Percentiles rank a stretch among this genome's conserved stretches.
Evolutionary conservation across 2,888 invertebrate species (phyloP).

Genomic region (Abrostola tripartita): DNA sequence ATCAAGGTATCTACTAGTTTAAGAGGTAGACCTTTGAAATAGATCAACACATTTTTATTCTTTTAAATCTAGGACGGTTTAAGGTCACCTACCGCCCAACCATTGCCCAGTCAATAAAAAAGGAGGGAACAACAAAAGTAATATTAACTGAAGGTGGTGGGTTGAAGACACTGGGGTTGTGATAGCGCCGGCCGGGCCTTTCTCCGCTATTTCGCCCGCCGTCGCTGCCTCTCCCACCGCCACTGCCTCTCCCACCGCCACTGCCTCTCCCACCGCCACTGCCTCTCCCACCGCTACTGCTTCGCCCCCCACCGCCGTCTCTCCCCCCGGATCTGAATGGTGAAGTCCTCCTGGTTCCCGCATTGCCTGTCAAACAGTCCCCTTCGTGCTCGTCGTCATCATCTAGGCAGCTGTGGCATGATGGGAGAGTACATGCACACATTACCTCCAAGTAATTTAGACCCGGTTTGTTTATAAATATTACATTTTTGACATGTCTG

Average conservation of each 20-base stretch:
- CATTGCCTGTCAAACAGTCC: neutral
- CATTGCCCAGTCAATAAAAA: no score
- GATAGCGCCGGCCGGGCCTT: neutral
- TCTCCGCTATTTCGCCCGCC: no score
- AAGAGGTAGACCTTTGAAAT: no score
- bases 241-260: neutral
- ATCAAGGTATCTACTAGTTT: no score
- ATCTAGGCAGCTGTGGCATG: constrained; percentile 20
- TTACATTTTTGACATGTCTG: neutral
- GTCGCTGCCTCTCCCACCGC: neutral
- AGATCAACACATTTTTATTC: no score
- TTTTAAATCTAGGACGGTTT: no score
- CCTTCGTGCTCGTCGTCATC: constrained; percentile 11
- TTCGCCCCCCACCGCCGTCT: neutral
- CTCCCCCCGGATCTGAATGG: neutral
- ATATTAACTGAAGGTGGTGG: constrained; percentile 38
- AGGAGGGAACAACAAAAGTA: no score
- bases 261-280: neutral
- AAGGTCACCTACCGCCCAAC: no score
- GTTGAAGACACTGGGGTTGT: constrained; percentile 21
- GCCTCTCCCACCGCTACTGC: neutral
- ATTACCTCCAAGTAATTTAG: constrained; percentile 18
- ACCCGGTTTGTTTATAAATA: neutral
- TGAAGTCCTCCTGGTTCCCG: neutral
- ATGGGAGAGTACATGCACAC: constrained; percentile 23